Evolutionary conservation across 2,888 invertebrate genomes (phyloP).

Genomic region (Dolichomitus sp.): DNA sequence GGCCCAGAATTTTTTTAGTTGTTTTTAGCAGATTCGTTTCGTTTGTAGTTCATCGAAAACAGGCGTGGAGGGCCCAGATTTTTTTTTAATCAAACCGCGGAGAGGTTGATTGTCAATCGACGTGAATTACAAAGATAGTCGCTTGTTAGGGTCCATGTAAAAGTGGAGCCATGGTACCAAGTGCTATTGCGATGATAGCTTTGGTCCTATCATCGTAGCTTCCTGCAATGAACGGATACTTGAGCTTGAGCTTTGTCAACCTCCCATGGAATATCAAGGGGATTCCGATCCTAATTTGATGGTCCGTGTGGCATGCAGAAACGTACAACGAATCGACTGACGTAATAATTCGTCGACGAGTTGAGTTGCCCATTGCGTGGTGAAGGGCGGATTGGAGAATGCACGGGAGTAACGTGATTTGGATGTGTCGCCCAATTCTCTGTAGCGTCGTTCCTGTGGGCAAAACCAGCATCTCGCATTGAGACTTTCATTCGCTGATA

Average conservation of each 20-base stretch:
- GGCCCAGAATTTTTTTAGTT: too few species aligned
- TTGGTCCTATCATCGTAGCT: neutral
- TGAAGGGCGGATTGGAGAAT: neutral
- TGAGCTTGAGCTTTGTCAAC: neutral
- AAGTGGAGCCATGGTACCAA: neutral
- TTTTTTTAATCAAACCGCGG: too few species aligned
- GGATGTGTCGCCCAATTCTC: neutral
- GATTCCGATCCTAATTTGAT: constrained; percentile 29
- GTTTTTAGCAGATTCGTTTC: too few species aligned
- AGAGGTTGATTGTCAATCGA: neutral
- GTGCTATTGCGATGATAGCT: neutral
- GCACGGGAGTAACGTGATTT: neutral
- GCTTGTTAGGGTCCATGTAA: neutral
- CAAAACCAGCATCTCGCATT: neutral
- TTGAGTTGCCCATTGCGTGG: neutral
- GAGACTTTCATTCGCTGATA: neutral
- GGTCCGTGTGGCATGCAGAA: neutral
- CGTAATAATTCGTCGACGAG: constrained; percentile 13
- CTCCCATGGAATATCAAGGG: constrained; percentile 6
- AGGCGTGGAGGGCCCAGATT: too few species aligned
- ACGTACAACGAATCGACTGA: neutral
- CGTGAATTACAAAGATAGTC: neutral
- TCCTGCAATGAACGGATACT: neutral
- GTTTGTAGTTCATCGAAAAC: too few species aligned
- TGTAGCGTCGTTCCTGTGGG: neutral